Percentiles rank a stretch among this genome's conserved stretches.
Evolutionary conservation across 2,113 vertebrate species (phyloP).

Genomic region (Acanthisitta chloris): DNA sequence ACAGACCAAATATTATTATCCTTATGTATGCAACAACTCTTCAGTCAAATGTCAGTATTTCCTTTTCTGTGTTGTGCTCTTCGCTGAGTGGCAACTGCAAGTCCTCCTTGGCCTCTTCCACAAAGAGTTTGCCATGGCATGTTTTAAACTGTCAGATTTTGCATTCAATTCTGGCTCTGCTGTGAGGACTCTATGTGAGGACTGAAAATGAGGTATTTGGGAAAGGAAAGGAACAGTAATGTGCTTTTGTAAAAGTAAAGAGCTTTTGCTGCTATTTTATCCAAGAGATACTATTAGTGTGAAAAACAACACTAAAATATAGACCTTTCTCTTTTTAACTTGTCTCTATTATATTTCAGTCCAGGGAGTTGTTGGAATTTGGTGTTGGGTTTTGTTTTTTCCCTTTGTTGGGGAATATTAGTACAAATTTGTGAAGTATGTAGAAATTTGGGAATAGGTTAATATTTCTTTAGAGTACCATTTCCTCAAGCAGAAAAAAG

Average conservation of each 20-base stretch:
- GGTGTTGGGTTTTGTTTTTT: not conserved
- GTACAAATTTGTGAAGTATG: not conserved
- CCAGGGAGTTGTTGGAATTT: not conserved
- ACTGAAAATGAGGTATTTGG: not conserved
- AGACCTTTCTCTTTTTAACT: not conserved
- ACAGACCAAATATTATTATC: not conserved
- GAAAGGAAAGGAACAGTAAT: not conserved
- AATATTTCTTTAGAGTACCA: not conserved
- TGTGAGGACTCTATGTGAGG: not conserved
- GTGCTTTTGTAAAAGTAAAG: not conserved
- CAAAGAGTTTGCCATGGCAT: not conserved
- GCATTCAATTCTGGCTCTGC: not conserved
- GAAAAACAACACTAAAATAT: not conserved
- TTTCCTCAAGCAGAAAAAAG: not conserved
- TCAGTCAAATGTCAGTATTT: not conserved
- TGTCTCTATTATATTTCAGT: not conserved
- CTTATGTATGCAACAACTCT: not conserved
- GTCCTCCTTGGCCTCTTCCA: not conserved
- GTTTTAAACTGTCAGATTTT: not conserved
- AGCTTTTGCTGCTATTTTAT: not conserved
- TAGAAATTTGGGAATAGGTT: not conserved
- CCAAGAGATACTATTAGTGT: not conserved
- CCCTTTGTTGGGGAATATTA: not conserved
- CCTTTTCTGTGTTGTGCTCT: fast-evolving
- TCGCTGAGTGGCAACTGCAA: not conserved